These are phyloP conservation scores for Raja brachyura DNA, from an alignment of 2,113 vertebrate genomes.

Conservation along the genomic window DNA sequence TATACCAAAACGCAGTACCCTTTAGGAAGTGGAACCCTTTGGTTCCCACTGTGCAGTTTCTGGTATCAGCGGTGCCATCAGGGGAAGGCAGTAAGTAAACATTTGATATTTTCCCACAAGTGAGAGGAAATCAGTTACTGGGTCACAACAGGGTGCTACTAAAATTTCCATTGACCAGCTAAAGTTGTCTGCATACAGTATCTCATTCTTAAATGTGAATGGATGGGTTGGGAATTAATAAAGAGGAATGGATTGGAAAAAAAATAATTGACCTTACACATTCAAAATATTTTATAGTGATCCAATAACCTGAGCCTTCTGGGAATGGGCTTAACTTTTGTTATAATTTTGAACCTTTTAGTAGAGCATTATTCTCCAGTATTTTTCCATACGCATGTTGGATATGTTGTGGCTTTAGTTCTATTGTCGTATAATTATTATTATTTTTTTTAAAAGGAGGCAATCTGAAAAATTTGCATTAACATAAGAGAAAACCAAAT, in stretches of 20 bases:
- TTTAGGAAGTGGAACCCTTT: not conserved
- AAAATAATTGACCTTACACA: not conserved
- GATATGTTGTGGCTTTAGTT: not conserved
- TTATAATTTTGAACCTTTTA: not conserved
- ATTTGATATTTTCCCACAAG: slow-evolving; percentile 25
- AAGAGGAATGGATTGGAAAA: not conserved
- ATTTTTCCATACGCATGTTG: not conserved
- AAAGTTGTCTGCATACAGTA: not conserved
- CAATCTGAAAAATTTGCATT: not conserved
- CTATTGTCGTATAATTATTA: not conserved
- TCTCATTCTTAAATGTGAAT: not conserved
- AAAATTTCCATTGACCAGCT: not conserved
- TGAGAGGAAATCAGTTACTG: not conserved
- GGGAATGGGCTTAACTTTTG: not conserved
- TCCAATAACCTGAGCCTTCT: not conserved
- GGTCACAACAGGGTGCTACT: not conserved
- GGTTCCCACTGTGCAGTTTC: not conserved
- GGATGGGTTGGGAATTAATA: not conserved
- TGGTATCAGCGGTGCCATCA: not conserved
- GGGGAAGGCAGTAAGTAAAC: slow-evolving; percentile 4
- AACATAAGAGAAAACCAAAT: not conserved
- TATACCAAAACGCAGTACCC: not conserved
- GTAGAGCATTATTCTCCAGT: not conserved
- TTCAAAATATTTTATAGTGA: not conserved
- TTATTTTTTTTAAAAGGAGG: not conserved